Base-by-base conservation (phyloP, 2,113 vertebrate genomes). In the Halcyon senegalensis region DNA sequence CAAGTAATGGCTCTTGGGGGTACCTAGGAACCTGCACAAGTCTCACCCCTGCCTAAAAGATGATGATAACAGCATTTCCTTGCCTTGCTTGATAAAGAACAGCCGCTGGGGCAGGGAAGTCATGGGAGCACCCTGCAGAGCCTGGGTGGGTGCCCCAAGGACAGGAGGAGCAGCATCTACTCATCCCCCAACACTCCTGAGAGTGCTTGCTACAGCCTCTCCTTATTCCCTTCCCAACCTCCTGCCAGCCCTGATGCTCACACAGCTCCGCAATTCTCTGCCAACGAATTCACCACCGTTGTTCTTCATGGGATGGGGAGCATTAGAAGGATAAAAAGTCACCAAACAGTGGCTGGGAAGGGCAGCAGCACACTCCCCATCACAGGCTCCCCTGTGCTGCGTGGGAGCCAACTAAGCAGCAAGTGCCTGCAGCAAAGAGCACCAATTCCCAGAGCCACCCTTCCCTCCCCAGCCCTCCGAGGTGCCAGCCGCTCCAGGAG, bases 171-270 rank as follows among this genome's bases (percentile, higher is more conserved):
- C 7, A 6, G 51, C 44, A 72, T 14, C 51, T 43, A 23, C 37
- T 56, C 25, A 1, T 56, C 48, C 56, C 62, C 15, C 16, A 46
- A 2, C 0, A 0, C 51, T 62, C 14, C 44, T 35, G 17, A 2
- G 1, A 59, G 37, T 10, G 31, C 35, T 78, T 2, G 0, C 33
- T 69, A 30, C 0, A 0, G 31, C 30, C 46, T 15, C 6, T 41
- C 73, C 28, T 81, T 15, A 58, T 31, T 74, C 64, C 51, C 30
- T 64, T 83, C 48, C 51, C 89, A 48, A 44, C 25, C 48, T 68
- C 41, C 30, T 1, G 0, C 30, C 44, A 46, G 16, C 6, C 14
- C 24, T 18, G 1, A 9, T 2, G 16, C 46, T 76, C 56, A 74
- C 53, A 21, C 33, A 63, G 77, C 60, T 89, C 81, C 0, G 7